A percentile compares a stretch with the other conserved stretches of the same genome.
These are phyloP conservation scores for Pseudoips prasinana DNA, from an alignment of 2,888 invertebrate species.

Conservation along the genomic window DNA sequence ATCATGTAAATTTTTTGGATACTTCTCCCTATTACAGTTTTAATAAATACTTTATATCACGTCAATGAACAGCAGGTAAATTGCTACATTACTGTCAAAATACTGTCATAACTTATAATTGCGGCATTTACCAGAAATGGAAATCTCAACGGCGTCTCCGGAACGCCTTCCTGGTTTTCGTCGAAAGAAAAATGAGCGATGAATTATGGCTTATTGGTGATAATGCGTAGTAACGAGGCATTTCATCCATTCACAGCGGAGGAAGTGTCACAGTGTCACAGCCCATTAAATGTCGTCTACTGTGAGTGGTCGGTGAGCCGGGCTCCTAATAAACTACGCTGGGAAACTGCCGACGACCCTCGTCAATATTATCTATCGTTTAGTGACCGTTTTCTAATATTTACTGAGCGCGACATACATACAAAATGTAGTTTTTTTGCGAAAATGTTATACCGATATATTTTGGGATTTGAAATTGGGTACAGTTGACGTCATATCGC, in stretches of 20 bases:
- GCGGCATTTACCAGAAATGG: neutral
- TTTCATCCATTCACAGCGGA: neutral
- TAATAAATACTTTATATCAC: too few relatives aligned
- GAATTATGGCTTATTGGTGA: neutral
- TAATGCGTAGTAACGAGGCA: neutral
- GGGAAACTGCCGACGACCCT: constrained; percentile 31
- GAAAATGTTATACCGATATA: too few relatives aligned
- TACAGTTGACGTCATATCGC: too few relatives aligned
- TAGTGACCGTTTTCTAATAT: constrained; percentile 6
- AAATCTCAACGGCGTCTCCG: neutral
- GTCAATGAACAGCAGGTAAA: too few relatives aligned
- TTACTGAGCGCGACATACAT: neutral
- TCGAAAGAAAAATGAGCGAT: neutral
- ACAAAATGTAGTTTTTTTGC: neutral
- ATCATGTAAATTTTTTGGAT: too few relatives aligned
- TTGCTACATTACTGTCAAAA: too few relatives aligned
- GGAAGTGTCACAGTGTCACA: constrained; percentile 12
- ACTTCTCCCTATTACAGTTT: too few relatives aligned
- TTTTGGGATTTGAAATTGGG: too few relatives aligned
- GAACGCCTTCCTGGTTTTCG: neutral
- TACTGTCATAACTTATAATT: neutral
- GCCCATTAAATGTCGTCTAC: constrained; percentile 24
- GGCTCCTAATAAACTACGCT: constrained; percentile 28
- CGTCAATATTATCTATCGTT: constrained; percentile 31
- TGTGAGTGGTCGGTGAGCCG: constrained; percentile 19